Conservation (phyloP, 1,140 invertebrate species). For the Melipona quadrifasciata region DNA sequence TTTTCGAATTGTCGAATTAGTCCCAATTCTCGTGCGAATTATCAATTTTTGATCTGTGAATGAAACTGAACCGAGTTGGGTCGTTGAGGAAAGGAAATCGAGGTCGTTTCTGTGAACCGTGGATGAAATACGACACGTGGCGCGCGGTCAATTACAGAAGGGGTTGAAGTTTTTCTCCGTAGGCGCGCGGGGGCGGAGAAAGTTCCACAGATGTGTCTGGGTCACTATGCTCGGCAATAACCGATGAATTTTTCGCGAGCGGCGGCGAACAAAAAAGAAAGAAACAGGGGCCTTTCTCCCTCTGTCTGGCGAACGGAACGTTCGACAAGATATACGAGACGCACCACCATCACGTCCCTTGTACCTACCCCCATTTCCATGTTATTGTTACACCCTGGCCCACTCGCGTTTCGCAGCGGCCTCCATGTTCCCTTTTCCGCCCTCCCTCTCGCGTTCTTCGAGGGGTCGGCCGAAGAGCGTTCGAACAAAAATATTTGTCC, state of each 20-base stretch:
- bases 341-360: conserved; percentile 7
- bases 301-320: background rate
- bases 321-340: conserved; percentile 44
- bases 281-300: background rate
- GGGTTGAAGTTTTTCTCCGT: background rate
- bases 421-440: conserved; percentile 30
- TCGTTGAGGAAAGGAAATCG: background rate
- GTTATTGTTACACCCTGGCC: conserved; percentile 41
- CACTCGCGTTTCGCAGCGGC: background rate
- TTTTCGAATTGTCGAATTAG: background rate
- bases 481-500: background rate
- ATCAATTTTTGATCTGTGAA: background rate
- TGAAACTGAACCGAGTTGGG: background rate
- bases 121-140: background rate
- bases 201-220: conserved; percentile 43
- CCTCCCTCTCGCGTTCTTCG: background rate
- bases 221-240: conserved; percentile 49
- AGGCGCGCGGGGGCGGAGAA: background rate
- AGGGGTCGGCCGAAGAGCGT: background rate
- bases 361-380: conserved; percentile 50
- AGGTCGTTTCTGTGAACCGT: background rate
- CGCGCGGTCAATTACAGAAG: background rate
- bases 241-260: conserved; percentile 47
- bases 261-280: conserved; percentile 6
- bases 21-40: background rate